Evolutionary conservation across 2,888 invertebrate species (phyloP).

Genomic region (Andrena fulva): DNA sequence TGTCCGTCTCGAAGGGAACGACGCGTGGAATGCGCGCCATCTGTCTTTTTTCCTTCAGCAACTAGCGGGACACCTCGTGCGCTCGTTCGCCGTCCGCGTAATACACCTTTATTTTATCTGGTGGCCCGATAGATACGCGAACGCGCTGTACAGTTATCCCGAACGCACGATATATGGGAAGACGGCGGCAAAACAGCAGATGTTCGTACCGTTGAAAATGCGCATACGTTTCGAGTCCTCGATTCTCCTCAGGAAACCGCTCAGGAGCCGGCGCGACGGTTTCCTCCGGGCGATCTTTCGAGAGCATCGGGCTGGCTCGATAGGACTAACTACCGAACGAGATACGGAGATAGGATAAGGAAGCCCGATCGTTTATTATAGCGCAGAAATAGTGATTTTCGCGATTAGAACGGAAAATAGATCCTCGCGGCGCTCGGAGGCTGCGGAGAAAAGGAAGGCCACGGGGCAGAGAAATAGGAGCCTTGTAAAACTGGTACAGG

Average conservation of each 20-base stretch:
- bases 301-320: not conserved
- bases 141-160: constrained; percentile 51
- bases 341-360: constrained; percentile 30
- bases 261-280: constrained; percentile 12
- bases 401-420: constrained; percentile 40
- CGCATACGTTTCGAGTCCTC: constrained; percentile 30
- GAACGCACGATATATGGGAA: constrained; percentile 45
- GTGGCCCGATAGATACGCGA: constrained; percentile 26
- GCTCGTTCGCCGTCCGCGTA: constrained; percentile 20
- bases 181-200: constrained; percentile 53
- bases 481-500: constrained; percentile 51
- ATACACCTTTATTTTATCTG: constrained; percentile 38
- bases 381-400: constrained; percentile 45
- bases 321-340: constrained; percentile 23
- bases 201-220: constrained; percentile 67
- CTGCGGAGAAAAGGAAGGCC: not conserved
- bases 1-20: not conserved
- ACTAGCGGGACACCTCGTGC: constrained; percentile 51
- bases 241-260: constrained; percentile 47
- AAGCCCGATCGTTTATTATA: constrained; percentile 44
- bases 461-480: constrained; percentile 19
- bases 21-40: constrained; percentile 9
- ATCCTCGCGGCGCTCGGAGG: not conserved
- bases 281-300: constrained; percentile 16
- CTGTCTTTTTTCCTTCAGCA: constrained; percentile 26